Conservation (phyloP, 2,888 invertebrate species). For the Amphimallon solstitiale region DNA sequence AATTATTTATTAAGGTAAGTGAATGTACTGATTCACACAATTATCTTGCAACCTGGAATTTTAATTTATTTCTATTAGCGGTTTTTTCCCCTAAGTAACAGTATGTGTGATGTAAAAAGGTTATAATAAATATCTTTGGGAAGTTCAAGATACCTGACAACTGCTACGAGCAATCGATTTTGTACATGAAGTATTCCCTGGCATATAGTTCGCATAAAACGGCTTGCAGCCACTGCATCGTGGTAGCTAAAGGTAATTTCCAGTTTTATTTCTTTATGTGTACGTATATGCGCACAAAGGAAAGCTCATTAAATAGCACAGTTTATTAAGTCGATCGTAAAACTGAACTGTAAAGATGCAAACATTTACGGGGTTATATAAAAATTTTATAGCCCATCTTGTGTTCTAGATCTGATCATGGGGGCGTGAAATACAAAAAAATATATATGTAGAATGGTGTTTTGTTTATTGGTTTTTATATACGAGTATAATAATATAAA, state of each 20-base stretch:
- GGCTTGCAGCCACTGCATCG: slow-evolving; percentile 1
- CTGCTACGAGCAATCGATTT: too few species aligned
- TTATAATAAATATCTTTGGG: neutral
- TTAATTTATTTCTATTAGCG: too few species aligned
- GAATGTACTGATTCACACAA: too few species aligned
- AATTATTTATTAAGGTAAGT: too few species aligned
- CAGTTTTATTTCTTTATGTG: slow-evolving; percentile 34
- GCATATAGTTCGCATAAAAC: neutral
- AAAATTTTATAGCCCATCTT: slow-evolving; percentile 34
- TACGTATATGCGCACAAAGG: slow-evolving; percentile 11
- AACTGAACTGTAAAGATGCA: slow-evolving; percentile 22
- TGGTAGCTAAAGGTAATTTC: slow-evolving; percentile 3
- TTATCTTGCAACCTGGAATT: too few species aligned
- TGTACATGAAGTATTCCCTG: too few species aligned
- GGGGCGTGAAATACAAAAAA: neutral
- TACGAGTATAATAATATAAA: too few species aligned
- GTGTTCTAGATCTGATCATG: slow-evolving; percentile 24
- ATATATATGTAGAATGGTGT: too few species aligned
- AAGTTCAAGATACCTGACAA: too few species aligned
- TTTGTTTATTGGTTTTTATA: too few species aligned
- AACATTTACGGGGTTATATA: slow-evolving; percentile 28
- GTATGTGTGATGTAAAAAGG: neutral
- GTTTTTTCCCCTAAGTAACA: too few species aligned
- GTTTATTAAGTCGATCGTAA: slow-evolving; percentile 25
- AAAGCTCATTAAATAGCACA: slow-evolving; percentile 28